Percentiles rank a stretch among this genome's conserved stretches.
Evolutionary conservation across 53 echinoderm and acorn worm genomes (phyloP).

Genomic region (Holothuria leucospilota): DNA sequence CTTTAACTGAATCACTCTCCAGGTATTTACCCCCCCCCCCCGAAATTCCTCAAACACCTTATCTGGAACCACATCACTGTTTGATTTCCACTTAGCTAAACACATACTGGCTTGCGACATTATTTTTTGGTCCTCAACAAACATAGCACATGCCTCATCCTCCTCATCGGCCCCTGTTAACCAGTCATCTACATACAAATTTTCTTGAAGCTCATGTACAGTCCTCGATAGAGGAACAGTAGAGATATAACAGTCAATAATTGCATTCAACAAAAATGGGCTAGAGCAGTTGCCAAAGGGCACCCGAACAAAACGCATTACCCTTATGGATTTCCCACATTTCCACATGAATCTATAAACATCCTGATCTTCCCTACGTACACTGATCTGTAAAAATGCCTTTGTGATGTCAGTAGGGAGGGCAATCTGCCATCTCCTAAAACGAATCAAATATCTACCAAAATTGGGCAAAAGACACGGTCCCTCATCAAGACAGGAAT

Average conservation of each 20-base stretch:
- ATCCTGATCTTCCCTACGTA: constrained; percentile 33
- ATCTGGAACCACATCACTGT: neutral
- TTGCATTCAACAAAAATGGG: constrained; percentile 37
- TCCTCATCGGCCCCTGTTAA: neutral
- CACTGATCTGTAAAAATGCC: constrained; percentile 28
- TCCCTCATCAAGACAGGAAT: constrained; percentile 29
- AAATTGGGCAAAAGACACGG: constrained; percentile 22
- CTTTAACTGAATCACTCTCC: neutral
- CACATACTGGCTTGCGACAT: constrained; percentile 15
- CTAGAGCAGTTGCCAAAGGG: constrained; percentile 38
- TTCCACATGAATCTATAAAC: constrained; percentile 34
- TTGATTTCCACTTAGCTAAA: neutral
- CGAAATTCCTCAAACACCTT: neutral
- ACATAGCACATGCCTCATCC: neutral
- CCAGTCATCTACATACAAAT: constrained; percentile 20
- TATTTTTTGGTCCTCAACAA: neutral
- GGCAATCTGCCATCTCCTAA: constrained; percentile 41
- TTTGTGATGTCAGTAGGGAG: constrained; percentile 33
- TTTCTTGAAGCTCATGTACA: neutral
- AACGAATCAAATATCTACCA: constrained; percentile 34
- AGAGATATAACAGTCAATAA: neutral
- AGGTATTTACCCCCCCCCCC: neutral
- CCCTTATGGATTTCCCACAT: constrained; percentile 7
- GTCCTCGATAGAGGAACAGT: no score
- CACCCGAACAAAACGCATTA: constrained; percentile 35